Percentiles rank a stretch among this genome's conserved stretches.
These are phyloP conservation scores for Sisyra terminalis DNA, from an alignment of 2,888 invertebrate species.

Conservation along the genomic window DNA sequence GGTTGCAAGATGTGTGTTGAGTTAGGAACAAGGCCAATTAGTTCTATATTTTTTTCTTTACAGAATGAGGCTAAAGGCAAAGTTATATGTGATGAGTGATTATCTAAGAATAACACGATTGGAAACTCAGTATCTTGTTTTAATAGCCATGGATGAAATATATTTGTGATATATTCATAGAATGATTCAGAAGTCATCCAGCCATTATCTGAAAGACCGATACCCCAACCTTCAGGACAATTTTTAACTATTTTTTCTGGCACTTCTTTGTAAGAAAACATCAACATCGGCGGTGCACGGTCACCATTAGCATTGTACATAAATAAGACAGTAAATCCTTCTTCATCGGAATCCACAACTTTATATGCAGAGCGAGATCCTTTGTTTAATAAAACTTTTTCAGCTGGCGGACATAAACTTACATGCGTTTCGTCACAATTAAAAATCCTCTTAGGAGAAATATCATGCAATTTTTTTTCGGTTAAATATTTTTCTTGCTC, in stretches of 20 bases:
- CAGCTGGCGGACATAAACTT: no score
- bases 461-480: no score
- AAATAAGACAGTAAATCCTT: no score
- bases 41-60: background rate
- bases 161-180: conserved; percentile 4
- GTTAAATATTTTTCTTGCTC: no score
- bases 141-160: background rate
- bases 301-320: no score
- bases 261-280: background rate
- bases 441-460: no score
- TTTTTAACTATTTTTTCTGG: background rate
- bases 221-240: conserved; percentile 2
- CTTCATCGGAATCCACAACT: no score
- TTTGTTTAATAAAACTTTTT: no score
- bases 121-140: background rate
- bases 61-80: background rate
- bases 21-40: background rate
- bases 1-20: background rate
- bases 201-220: background rate
- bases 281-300: no score
- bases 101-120: conserved; percentile 1
- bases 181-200: conserved; percentile 4
- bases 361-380: no score
- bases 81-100: background rate
- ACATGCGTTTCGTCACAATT: no score